Evolutionary conservation across 2,888 invertebrate species (phyloP).

Genomic region (Mythimna impura): DNA sequence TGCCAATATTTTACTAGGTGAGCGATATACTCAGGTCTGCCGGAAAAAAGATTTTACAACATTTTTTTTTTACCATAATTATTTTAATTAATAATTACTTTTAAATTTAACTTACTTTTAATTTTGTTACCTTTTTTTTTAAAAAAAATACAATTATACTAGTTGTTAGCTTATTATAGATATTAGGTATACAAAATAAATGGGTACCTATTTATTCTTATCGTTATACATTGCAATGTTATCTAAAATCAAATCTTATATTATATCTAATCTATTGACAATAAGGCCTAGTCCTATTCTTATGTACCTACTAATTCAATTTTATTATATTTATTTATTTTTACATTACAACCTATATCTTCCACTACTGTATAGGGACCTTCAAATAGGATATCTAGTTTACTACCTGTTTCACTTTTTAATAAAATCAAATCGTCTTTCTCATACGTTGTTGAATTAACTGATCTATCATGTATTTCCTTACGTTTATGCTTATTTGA

Average conservation of each 20-base stretch:
- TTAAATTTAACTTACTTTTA: no score
- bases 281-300: conserved; percentile 11
- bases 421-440: conserved; percentile 22
- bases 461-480: conserved; percentile 8
- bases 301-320: conserved; percentile 13
- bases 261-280: background rate
- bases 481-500: no score
- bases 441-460: conserved; percentile 10
- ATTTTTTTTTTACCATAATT: no score
- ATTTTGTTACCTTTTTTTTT: no score
- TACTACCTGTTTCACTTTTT: conserved; percentile 29
- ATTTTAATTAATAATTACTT: no score
- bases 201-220: background rate
- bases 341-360: conserved; percentile 33
- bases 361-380: conserved; percentile 29
- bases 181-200: no score
- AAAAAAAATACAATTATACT: no score
- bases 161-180: no score
- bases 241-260: background rate
- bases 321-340: conserved; percentile 27
- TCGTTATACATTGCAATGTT: no score
- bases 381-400: conserved; percentile 21
- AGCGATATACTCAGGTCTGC: no score
- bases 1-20: no score
- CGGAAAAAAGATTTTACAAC: no score